Percentiles rank a stretch among this genome's conserved stretches.
Evolutionary conservation across 2,888 invertebrate species (phyloP).

Genomic region (Slavum lentiscoides): DNA sequence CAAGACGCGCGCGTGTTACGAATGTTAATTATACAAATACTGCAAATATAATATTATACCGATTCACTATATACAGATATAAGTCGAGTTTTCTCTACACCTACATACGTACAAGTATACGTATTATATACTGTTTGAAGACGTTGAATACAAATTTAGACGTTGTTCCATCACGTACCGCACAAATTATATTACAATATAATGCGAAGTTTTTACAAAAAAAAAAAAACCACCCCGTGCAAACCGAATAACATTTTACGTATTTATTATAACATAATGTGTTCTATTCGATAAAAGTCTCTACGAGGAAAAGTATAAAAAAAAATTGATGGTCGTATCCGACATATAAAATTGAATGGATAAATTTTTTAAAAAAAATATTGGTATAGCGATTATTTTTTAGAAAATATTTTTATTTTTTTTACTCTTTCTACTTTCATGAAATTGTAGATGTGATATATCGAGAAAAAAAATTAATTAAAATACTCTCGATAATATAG

Average conservation of each 20-base stretch:
- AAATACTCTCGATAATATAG: too few relatives aligned
- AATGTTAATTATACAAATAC: constrained; percentile 20
- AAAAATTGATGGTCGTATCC: too few relatives aligned
- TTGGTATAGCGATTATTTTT: too few relatives aligned
- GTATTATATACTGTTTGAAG: not conserved
- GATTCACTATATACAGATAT: not conserved
- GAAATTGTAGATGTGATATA: too few relatives aligned
- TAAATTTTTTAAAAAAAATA: too few relatives aligned
- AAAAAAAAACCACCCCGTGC: not conserved
- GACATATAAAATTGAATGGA: too few relatives aligned
- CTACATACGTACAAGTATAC: not conserved
- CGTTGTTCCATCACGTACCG: too few relatives aligned
- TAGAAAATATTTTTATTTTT: too few relatives aligned
- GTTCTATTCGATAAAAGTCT: not conserved
- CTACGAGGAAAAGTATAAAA: not conserved
- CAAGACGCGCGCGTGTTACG: not conserved
- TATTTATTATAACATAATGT: too few relatives aligned
- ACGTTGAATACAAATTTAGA: not conserved
- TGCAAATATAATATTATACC: not conserved
- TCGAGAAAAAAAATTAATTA: too few relatives aligned
- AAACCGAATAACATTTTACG: too few relatives aligned
- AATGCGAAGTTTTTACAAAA: not conserved
- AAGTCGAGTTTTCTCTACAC: not conserved
- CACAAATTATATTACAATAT: not conserved
- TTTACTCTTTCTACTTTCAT: too few relatives aligned